Conservation (phyloP, 2,888 invertebrate species). For the Aporophyla lueneburgensis region DNA sequence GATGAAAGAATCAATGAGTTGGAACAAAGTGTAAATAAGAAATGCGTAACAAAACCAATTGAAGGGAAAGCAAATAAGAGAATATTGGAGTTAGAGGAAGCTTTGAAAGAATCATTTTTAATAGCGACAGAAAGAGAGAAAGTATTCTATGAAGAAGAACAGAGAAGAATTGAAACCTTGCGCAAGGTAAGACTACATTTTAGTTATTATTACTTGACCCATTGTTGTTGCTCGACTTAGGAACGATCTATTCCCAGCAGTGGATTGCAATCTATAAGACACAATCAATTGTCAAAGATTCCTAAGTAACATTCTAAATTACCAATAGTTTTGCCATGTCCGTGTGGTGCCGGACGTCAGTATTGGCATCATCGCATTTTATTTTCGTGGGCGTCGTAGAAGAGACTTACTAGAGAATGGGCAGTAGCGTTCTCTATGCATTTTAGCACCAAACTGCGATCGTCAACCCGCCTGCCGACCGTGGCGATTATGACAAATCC, state of each 20-base stretch:
- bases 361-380: no score
- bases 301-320: no score
- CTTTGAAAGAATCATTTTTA: slow-evolving; percentile 94
- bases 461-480: no score
- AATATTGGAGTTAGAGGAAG: slow-evolving; percentile 95
- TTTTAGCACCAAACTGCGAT: no score
- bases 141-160: slow-evolving; percentile 92
- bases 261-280: background rate
- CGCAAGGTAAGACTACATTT: slow-evolving; percentile 89
- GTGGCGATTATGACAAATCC: no score
- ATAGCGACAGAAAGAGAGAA: slow-evolving; percentile 93
- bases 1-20: slow-evolving; percentile 94
- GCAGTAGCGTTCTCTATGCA: no score
- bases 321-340: no score
- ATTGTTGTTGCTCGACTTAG: background rate
- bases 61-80: slow-evolving; percentile 88
- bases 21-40: slow-evolving; percentile 92
- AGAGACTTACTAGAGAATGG: no score
- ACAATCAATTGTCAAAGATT: no score
- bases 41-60: slow-evolving; percentile 76
- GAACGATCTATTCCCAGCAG: background rate
- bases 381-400: no score
- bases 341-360: no score
- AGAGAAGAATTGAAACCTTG: slow-evolving; percentile 91
- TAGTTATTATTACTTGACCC: background rate